These are phyloP conservation scores for Acanthurus tractus DNA, from an alignment of 2,797 vertebrate genomes.

Conservation along the genomic window DNA sequence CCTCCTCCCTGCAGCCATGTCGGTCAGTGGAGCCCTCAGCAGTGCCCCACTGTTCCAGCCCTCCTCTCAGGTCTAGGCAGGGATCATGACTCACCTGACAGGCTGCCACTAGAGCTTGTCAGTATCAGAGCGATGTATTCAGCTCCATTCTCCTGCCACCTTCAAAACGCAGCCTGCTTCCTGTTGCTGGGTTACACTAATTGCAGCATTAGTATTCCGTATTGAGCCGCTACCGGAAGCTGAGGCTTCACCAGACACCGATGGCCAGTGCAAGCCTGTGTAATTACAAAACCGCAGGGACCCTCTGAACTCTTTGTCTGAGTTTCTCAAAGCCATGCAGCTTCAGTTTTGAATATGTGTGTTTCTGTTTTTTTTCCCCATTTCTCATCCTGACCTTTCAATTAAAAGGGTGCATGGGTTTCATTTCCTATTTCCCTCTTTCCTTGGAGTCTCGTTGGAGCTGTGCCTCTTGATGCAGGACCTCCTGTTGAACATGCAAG, in stretches of 20 bases:
- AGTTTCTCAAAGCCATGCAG: slow-evolving; percentile 28
- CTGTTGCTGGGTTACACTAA: slow-evolving; percentile 82
- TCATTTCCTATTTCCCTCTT: slow-evolving; percentile 23
- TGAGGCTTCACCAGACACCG: slow-evolving; percentile 61
- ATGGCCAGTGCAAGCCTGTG: slow-evolving; percentile 63
- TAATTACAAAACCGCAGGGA: slow-evolving; percentile 63
- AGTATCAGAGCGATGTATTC: slow-evolving; percentile 68
- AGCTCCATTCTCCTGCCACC: slow-evolving; percentile 53
- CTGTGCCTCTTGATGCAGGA: slow-evolving; percentile 21
- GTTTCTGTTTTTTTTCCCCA: background rate
- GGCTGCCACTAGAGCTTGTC: slow-evolving; percentile 60
- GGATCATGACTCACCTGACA: slow-evolving; percentile 53
- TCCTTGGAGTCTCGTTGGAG: background rate
- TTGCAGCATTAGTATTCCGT: slow-evolving; percentile 80
- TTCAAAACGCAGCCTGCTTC: slow-evolving; percentile 76
- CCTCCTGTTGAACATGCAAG: slow-evolving; percentile 27
- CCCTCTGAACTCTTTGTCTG: slow-evolving; percentile 19
- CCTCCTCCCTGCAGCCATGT: background rate
- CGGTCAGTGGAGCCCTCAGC: slow-evolving; percentile 2
- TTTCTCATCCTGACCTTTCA: slow-evolving; percentile 24
- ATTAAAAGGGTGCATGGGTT: slow-evolving; percentile 3
- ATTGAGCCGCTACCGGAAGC: slow-evolving; percentile 68
- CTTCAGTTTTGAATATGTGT: slow-evolving; percentile 39
- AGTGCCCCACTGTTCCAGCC: slow-evolving; percentile 28
- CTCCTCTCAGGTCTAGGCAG: slow-evolving; percentile 37